These are phyloP conservation scores for Anguilla rostrata DNA, from an alignment of 2,113 vertebrate genomes.

Conservation along the genomic window DNA sequence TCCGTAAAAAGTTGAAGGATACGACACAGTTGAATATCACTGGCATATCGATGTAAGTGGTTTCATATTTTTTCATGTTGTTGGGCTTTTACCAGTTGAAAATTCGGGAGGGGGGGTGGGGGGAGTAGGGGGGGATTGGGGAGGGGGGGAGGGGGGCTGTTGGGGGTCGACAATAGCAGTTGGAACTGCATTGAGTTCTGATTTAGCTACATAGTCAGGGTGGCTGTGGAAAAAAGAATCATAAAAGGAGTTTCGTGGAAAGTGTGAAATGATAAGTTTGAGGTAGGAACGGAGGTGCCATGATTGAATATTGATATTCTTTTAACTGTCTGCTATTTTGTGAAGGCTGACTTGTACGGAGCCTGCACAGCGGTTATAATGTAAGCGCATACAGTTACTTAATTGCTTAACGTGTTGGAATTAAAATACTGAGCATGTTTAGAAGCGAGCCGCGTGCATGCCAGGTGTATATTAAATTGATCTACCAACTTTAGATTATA, in stretches of 20 bases:
- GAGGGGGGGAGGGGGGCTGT: constrained; percentile 28
- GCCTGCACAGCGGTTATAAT: constrained; percentile 53
- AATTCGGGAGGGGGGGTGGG: constrained; percentile 22
- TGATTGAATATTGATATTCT: constrained; percentile 1
- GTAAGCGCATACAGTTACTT: constrained; percentile 57
- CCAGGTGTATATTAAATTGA: constrained; percentile 55
- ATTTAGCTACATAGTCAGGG: constrained; percentile 40
- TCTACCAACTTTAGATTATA: constrained; percentile 26
- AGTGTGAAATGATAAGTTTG: constrained; percentile 36
- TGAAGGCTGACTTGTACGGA: constrained; percentile 39
- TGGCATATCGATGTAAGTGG: constrained; percentile 62
- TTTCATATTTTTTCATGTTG: constrained; percentile 35
- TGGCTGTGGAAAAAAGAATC: constrained; percentile 33
- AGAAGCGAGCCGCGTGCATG: constrained; percentile 44
- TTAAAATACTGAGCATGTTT: constrained; percentile 53
- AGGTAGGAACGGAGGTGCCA: constrained; percentile 41
- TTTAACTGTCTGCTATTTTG: constrained; percentile 14
- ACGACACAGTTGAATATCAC: constrained; percentile 49
- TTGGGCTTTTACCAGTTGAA: constrained; percentile 37
- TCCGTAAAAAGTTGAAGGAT: constrained; percentile 64
- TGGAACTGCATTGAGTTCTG: constrained; percentile 47
- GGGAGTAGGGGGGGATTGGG: constrained; percentile 21
- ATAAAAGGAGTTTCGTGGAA: constrained; percentile 48
- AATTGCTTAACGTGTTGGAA: constrained; percentile 60
- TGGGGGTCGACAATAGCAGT: constrained; percentile 42